Evolutionary conservation across 1,140 invertebrate genomes (phyloP).

Genomic region (Heliconius congener): DNA sequence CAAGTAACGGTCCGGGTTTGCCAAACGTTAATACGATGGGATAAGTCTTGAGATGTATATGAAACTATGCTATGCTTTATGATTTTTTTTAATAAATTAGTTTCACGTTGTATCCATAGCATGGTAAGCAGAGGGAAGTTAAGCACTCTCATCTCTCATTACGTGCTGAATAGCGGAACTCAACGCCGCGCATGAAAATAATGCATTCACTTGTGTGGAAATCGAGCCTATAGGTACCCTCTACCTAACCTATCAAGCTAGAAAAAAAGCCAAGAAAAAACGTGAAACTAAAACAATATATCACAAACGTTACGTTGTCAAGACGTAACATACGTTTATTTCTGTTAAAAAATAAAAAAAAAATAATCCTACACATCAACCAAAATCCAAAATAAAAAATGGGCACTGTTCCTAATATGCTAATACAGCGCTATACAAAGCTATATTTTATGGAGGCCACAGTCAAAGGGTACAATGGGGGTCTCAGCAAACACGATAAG

Average conservation of each 20-base stretch:
- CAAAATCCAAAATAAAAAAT: not conserved
- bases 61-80: not conserved
- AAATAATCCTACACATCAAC: not conserved
- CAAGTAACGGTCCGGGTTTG: not conserved
- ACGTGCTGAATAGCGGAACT: not conserved
- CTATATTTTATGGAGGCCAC: not conserved
- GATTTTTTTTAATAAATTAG: too few relatives aligned
- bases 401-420: not conserved
- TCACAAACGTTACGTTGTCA: too few relatives aligned
- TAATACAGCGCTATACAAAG: slow-evolving; percentile 1
- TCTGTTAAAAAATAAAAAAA: too few relatives aligned
- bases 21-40: not conserved
- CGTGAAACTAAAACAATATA: too few relatives aligned
- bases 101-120: not conserved
- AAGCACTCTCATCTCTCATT: not conserved
- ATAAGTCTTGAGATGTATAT: not conserved
- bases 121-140: not conserved
- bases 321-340: too few relatives aligned
- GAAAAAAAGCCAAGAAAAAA: too few relatives aligned
- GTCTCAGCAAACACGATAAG: slow-evolving; percentile 24
- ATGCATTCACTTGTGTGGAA: too few relatives aligned
- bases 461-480: slow-evolving; percentile 21
- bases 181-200: too few relatives aligned
- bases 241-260: too few relatives aligned
- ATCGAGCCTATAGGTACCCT: too few relatives aligned